Conservation (phyloP, 2,888 invertebrate species). For the Lepidocyrtinus sp. region DNA sequence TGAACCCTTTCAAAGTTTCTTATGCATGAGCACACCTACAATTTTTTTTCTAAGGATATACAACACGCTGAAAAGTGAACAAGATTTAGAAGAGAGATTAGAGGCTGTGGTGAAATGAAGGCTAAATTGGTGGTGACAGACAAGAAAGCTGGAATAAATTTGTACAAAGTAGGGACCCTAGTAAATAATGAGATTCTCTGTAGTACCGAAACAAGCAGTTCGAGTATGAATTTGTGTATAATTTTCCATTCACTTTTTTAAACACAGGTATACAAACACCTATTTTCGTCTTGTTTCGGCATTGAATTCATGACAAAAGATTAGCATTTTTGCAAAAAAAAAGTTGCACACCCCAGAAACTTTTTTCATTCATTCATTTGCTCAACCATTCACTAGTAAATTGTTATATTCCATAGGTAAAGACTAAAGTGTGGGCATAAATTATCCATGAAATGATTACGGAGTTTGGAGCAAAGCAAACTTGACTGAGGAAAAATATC, state of each 20-base stretch:
- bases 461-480: neutral
- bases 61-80: neutral
- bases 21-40: conserved; percentile 53
- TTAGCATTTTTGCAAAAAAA: too few relatives aligned
- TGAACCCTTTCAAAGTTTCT: too few relatives aligned
- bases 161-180: neutral
- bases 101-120: neutral
- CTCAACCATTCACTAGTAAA: neutral
- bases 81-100: neutral
- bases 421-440: neutral
- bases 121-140: neutral
- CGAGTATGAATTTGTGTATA: too few relatives aligned
- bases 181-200: neutral
- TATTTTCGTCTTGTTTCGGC: too few relatives aligned
- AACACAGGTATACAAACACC: too few relatives aligned
- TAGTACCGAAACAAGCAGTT: too few relatives aligned
- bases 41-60: conserved; percentile 23
- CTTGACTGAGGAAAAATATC: neutral
- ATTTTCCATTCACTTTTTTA: neutral
- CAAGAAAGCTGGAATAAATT: neutral
- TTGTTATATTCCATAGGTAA: neutral
- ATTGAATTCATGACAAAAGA: too few relatives aligned
- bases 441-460: neutral
- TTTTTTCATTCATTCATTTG: neutral
- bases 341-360: too few relatives aligned